Evolutionary conservation across 2,888 invertebrate species (phyloP).

Genomic region (Oxytorus armatus): DNA sequence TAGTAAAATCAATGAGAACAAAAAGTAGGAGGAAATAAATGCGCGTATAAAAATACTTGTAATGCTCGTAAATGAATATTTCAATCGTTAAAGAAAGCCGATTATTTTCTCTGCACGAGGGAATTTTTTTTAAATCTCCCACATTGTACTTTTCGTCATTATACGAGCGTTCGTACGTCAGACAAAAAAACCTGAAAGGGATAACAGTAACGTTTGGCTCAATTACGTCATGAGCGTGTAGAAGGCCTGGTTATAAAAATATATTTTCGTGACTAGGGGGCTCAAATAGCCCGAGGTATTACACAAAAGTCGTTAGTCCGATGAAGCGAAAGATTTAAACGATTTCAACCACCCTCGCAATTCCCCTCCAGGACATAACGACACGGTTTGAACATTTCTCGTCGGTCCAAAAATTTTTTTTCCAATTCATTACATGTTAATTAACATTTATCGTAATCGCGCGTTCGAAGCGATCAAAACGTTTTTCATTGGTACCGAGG

Average conservation of each 20-base stretch:
- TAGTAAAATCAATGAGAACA: too few species aligned
- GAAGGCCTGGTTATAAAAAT: neutral
- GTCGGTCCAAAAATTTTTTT: too few species aligned
- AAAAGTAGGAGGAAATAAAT: too few species aligned
- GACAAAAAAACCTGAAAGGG: neutral
- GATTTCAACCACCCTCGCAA: neutral
- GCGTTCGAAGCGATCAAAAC: too few species aligned
- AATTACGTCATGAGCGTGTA: neutral
- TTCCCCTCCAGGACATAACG: neutral
- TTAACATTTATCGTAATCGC: too few species aligned
- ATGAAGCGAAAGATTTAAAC: neutral
- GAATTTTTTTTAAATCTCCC: neutral
- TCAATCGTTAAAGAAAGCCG: neutral
- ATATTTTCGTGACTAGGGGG: constrained; percentile 1
- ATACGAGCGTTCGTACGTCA: neutral
- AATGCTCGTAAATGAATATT: neutral
- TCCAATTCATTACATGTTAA: too few species aligned
- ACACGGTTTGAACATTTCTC: neutral
- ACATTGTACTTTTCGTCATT: neutral
- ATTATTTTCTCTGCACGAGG: neutral
- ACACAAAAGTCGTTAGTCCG: neutral
- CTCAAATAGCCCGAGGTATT: neutral
- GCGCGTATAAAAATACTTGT: neutral
- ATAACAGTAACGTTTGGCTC: too few species aligned
- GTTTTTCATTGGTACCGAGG: too few species aligned